A percentile compares a stretch with the other conserved stretches of the same genome.
Conservation (phyloP, 2,113 vertebrate genomes). For the Alethe diademata region DNA sequence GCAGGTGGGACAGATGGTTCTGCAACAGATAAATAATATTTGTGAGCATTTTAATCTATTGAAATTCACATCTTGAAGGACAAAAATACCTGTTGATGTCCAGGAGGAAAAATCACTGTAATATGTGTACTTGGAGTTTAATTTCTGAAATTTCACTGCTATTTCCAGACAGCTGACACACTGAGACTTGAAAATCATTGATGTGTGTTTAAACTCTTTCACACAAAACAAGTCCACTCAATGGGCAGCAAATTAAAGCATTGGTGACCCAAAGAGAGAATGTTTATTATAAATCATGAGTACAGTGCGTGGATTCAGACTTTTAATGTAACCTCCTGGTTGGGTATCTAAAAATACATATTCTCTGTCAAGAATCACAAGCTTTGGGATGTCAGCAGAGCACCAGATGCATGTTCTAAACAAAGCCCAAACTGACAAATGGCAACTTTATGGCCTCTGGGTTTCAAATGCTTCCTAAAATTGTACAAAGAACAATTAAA, state of each 20-base stretch:
- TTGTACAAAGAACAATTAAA: background rate
- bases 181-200: background rate
- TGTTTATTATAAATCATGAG: constrained; percentile 33
- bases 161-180: background rate
- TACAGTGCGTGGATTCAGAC: background rate
- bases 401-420: background rate
- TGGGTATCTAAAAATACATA: background rate
- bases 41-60: background rate
- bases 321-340: background rate
- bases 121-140: background rate
- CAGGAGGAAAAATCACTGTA: background rate
- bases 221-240: background rate
- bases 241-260: background rate
- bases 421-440: background rate
- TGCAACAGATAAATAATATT: background rate
- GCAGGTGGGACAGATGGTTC: background rate
- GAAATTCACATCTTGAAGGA: background rate
- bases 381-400: background rate
- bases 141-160: background rate
- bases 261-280: background rate
- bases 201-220: background rate
- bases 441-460: background rate
- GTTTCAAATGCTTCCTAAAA: constrained; percentile 8
- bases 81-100: background rate
- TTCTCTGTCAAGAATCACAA: background rate